These are phyloP conservation scores for Lasioglossum pauxillum DNA, from an alignment of 2,888 invertebrate species.

Conservation along the genomic window DNA sequence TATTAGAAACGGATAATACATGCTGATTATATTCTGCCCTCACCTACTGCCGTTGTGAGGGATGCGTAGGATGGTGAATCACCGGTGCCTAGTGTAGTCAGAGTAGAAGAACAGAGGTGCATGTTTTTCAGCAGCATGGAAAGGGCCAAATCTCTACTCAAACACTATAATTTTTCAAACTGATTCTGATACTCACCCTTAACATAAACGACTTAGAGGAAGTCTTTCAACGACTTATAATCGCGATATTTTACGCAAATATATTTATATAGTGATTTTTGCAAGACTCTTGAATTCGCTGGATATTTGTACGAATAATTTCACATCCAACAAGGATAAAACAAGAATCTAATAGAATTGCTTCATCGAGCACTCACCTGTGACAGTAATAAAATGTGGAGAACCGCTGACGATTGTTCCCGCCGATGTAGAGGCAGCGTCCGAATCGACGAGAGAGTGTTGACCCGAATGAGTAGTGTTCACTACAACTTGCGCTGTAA, in stretches of 20 bases:
- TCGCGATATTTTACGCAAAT: conserved; percentile 45
- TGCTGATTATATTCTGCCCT: conserved; percentile 80
- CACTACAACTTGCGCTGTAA: conserved; percentile 84
- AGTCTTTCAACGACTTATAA: conserved; percentile 67
- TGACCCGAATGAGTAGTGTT: conserved; percentile 84
- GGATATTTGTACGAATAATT: neutral
- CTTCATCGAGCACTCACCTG: conserved; percentile 85
- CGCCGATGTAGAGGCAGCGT: conserved; percentile 85
- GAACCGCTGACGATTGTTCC: conserved; percentile 84
- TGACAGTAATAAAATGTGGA: conserved; percentile 90
- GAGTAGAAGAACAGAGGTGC: conserved; percentile 78
- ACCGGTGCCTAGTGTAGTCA: conserved; percentile 81
- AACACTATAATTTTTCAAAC: conserved; percentile 73
- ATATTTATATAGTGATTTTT: neutral
- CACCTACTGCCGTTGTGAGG: conserved; percentile 85
- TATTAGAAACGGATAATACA: conserved; percentile 59
- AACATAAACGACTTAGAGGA: conserved; percentile 44
- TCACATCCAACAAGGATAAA: conserved; percentile 4
- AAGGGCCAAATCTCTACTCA: conserved; percentile 77
- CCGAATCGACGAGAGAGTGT: conserved; percentile 85
- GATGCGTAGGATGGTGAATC: conserved; percentile 85
- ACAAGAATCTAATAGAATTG: neutral
- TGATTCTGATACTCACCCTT: conserved; percentile 65
- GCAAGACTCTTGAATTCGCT: neutral
- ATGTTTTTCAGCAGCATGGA: conserved; percentile 78